phyloP scores from a whole-genome alignment of 2,888 invertebrate species.

The Conus canariensis region DNA sequence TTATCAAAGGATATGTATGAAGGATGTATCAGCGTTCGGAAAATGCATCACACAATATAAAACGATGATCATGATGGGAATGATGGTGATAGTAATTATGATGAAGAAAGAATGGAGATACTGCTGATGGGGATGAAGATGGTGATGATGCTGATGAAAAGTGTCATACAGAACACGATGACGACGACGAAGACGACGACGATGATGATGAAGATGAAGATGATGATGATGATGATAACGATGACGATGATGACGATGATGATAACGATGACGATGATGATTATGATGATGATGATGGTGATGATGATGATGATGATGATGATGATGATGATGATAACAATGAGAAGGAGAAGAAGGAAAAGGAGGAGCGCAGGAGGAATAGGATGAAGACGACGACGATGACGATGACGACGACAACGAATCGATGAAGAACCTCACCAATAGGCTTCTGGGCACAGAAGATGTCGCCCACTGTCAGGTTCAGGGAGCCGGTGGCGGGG shows the following conservation, averaged over 20 bases:
- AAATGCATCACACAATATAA: too few relatives aligned
- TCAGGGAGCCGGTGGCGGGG: constrained; percentile 44
- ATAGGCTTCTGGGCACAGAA: constrained; percentile 63
- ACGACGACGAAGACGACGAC: too few relatives aligned
- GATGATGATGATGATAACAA: background rate
- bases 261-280: background rate
- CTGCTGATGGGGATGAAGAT: too few relatives aligned
- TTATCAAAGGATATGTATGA: too few relatives aligned
- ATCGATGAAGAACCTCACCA: constrained; percentile 51
- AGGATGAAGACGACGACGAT: background rate
- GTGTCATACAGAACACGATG: background rate
- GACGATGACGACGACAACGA: background rate
- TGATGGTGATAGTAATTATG: too few relatives aligned
- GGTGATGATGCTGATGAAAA: too few relatives aligned
- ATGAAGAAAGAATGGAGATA: too few relatives aligned
- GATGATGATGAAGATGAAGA: too few relatives aligned
- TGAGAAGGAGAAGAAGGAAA: background rate
- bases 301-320: background rate
- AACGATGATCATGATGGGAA: too few relatives aligned
- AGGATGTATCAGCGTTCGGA: too few relatives aligned
- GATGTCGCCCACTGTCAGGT: constrained; percentile 64
- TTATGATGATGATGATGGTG: background rate
- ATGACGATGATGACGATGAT: too few relatives aligned
- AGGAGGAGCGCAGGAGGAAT: background rate
- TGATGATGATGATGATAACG: too few relatives aligned